Evolutionary conservation across 2,797 vertebrate genomes (phyloP), one percentile per base, ranked within the genome.

Genomic region (Cichlasoma orientale): DNA sequence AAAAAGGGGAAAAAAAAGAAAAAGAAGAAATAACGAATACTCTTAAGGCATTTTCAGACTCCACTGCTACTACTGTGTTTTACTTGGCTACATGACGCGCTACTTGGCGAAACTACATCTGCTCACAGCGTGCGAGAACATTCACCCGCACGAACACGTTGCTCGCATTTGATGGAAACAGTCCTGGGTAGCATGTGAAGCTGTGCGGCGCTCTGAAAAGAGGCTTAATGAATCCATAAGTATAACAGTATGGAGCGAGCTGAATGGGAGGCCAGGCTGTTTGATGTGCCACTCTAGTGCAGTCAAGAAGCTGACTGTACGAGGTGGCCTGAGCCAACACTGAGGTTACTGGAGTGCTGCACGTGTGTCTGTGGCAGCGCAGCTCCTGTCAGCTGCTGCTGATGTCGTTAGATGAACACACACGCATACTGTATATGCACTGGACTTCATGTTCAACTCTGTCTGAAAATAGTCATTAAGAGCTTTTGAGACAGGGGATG

Each of bases 221-320:
- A 23, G 59, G 47, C 58, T 77, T 87, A 78, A 88, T 85, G 63
- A 85, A 75, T 77, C 84, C 59, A 76, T 78, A 79, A 80, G 74
- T 75, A 38, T 66, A 66, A 81, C 73, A 78, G 54, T 41, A 70
- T 75, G 80, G 61, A 74, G 7, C 3, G 14, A 12, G 58, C 71
- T 77, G 75, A 83, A 75, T 72, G 77, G 66, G 31, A 72, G 70
- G 25, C 44, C 7, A 2, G 19, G 57, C 68, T 47, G 71, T 88
- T 82, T 87, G 82, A 86, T 86, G 66, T 85, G 58, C 5, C 31
- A 71, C 73, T 82, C 36, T 76, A n/a, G 19, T 9, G 21, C 68
- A 79, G 82, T 78, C 78, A 71, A 75, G 27, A 56, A 16, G 71
- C 71, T 53, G 63, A 71, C 23, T 58, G 79, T 53, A 66, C 69